These are phyloP conservation scores for Myotis brandtii DNA, from an alignment of 2,113 vertebrate species.

Conservation along the genomic window DNA sequence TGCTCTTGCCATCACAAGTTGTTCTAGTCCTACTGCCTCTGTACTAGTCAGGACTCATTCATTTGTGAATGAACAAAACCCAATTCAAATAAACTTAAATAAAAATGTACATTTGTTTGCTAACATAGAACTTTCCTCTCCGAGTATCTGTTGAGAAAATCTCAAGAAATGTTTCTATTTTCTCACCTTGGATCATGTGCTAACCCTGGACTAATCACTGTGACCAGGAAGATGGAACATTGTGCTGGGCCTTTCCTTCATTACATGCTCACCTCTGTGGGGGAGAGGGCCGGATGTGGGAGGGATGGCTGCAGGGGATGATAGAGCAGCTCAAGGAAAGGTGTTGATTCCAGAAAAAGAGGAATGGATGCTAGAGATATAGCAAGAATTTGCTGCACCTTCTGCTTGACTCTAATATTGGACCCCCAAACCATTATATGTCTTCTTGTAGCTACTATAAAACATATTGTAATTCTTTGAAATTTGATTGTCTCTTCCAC, in stretches of 20 bases:
- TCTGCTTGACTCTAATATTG: not conserved
- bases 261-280: accelerated
- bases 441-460: not conserved
- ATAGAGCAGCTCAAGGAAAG: no score
- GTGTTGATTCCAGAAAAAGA: not conserved
- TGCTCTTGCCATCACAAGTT: no score
- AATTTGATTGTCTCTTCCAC: not conserved
- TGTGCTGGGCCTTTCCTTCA: not conserved
- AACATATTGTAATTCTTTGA: not conserved
- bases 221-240: not conserved
- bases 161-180: not conserved
- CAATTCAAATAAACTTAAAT: not conserved
- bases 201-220: not conserved
- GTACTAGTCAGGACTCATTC: not conserved
- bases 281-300: accelerated
- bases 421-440: accelerated
- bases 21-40: not conserved
- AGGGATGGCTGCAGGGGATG: accelerated
- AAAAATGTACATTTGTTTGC: not conserved
- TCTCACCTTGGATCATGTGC: no score
- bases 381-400: accelerated
- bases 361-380: no score
- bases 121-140: not conserved
- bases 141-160: not conserved
- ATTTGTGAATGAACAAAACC: not conserved